phyloP scores from a whole-genome alignment of 2,888 invertebrate genomes.

The Pseudoips prasinana region DNA sequence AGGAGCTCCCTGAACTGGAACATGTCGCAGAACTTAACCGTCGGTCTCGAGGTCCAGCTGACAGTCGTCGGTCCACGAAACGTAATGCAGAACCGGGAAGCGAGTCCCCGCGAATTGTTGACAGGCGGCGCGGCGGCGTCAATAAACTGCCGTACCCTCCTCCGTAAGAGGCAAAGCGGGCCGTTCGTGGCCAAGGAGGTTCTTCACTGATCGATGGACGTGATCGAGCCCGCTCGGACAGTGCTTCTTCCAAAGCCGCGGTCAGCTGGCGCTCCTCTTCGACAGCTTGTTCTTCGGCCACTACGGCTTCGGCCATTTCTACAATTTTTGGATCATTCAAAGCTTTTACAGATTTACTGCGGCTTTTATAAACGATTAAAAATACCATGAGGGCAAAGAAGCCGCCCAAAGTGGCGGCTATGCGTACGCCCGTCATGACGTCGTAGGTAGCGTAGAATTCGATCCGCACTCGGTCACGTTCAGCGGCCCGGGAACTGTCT shows the following conservation, averaged over 20 bases:
- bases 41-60: conserved; percentile 76
- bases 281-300: conserved; percentile 84
- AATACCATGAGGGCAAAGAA: conserved; percentile 96
- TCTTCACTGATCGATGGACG: conserved; percentile 86
- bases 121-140: conserved; percentile 85
- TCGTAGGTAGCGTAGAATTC: conserved; percentile 95
- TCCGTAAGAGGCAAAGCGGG: conserved; percentile 74
- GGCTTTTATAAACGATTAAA: conserved; percentile 94
- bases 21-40: conserved; percentile 92
- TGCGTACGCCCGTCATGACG: conserved; percentile 96
- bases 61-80: conserved; percentile 74
- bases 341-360: conserved; percentile 88
- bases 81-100: conserved; percentile 82
- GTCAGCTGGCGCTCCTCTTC: conserved; percentile 89
- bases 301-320: conserved; percentile 89
- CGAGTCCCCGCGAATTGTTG: conserved; percentile 81
- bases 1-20: conserved; percentile 92
- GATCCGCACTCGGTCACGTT: conserved; percentile 87
- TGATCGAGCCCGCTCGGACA: conserved; percentile 72
- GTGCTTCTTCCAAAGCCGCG: conserved; percentile 86
- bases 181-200: conserved; percentile 75
- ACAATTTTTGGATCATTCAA: conserved; percentile 91
- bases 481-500: conserved; percentile 65
- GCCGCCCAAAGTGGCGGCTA: conserved; percentile 94
- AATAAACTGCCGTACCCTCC: conserved; percentile 88